Evolutionary conservation across 2,888 invertebrate species (phyloP), one percentile per base, ranked within the genome.

Genomic region (Andrena bicolor): DNA sequence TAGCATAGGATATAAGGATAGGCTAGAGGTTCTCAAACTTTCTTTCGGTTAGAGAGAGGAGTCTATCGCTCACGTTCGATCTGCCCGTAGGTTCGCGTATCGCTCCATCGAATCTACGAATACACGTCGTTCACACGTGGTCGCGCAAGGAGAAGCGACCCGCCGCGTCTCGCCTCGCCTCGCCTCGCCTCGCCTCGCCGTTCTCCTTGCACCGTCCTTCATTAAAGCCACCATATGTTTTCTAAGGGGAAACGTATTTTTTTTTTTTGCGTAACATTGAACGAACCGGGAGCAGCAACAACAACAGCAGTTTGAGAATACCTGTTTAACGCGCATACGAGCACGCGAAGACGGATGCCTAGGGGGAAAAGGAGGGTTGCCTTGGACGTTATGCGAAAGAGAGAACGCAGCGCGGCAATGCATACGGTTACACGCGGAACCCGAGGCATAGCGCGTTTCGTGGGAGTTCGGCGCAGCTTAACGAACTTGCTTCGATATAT

Each of bases 21-120:
- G 61, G 5, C 51, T 61, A 76, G 73, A 69, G 82, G 82, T 82
- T 82, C 81, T 82, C 76, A 81, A 76, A 66, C 60, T 48, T 32
- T 41, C 78, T 64, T 64, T 56, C 53, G 32, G 10, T 8, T 8
- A n/a, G n/a, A 48, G 41, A 41, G 41, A 41, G 41, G 16, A 16
- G 41, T 10, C 35, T 35, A 35, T 35, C 35, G 35, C 35, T 35
- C 10, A 35, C 35, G 35, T 35, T 35, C 35, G 10, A 10, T 35
- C 35, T 35, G 8, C 32, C 35, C 35, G 35, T 10, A 10, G 0
- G 35, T 0, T 10, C 35, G 35, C 4, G 5, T 41, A 41, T 41
- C 41, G 13, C 41, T 16, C 41, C 13, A 5, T 41, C 13, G 41
- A 41, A 41, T 41, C 41, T 1, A 41, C 41, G 41, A 41, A 16